phyloP scores from a whole-genome alignment of 1,140 invertebrate species.

The Zeugodacus cucurbitae region DNA sequence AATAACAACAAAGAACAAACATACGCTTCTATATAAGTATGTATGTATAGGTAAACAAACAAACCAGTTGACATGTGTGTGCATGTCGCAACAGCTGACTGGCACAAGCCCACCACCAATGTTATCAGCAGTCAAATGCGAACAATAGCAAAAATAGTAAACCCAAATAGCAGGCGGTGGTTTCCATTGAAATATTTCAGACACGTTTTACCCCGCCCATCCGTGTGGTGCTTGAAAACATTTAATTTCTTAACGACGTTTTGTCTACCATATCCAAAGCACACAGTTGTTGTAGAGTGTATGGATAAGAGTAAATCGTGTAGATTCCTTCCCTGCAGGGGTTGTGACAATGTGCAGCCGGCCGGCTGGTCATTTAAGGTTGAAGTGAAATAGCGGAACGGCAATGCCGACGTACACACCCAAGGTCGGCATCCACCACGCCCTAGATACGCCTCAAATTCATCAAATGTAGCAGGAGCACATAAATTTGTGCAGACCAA shows the following conservation, averaged over 20 bases:
- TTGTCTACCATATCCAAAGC: not conserved
- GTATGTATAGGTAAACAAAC: not conserved
- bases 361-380: slow-evolving; percentile 16
- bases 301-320: not conserved
- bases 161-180: not conserved
- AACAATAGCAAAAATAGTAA: not conserved
- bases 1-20: not conserved
- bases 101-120: slow-evolving; percentile 2
- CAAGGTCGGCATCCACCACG: slow-evolving; percentile 54
- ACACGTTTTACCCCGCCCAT: not conserved
- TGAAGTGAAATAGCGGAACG: slow-evolving; percentile 43
- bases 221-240: not conserved
- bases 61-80: not conserved
- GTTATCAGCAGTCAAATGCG: not conserved
- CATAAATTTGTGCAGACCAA: slow-evolving; percentile 35
- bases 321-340: not conserved
- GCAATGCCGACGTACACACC: slow-evolving; percentile 41
- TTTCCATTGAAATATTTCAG: not conserved
- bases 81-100: not conserved
- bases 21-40: too few relatives aligned
- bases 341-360: not conserved
- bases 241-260: not conserved
- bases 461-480: slow-evolving; percentile 52
- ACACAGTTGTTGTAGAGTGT: not conserved
- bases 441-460: slow-evolving; percentile 62